A percentile compares a stretch with the other conserved stretches of the same genome.
phyloP scores from a whole-genome alignment of 2,797 vertebrate species.

The Hozukius guyotensis region DNA sequence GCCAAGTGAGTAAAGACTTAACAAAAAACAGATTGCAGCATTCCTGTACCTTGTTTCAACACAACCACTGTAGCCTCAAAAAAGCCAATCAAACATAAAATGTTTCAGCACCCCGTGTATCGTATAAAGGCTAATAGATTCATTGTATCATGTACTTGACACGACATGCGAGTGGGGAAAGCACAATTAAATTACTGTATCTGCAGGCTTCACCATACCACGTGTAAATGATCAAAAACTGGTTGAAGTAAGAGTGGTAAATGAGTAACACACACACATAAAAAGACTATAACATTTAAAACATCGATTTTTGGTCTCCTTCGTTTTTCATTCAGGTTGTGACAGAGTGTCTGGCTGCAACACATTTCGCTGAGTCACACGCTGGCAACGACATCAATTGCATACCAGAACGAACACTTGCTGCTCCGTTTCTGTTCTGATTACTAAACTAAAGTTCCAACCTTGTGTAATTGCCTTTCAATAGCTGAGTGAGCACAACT shows the following conservation, averaged over 20 bases:
- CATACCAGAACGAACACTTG: conserved; percentile 57
- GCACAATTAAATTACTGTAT: neutral
- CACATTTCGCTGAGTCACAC: conserved; percentile 51
- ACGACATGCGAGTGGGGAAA: neutral
- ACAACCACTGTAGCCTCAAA: neutral
- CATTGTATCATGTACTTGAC: neutral
- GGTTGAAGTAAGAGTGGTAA: neutral
- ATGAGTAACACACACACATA: neutral
- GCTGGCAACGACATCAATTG: conserved; percentile 59
- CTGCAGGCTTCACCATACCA: neutral
- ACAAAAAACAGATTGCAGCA: conserved; percentile 45
- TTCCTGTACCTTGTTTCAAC: conserved; percentile 33
- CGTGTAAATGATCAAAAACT: neutral
- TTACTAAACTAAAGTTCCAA: conserved; percentile 25
- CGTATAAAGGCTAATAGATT: neutral
- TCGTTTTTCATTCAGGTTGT: conserved; percentile 19
- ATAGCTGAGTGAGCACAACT: conserved; percentile 14
- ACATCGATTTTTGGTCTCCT: neutral
- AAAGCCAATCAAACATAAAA: conserved; percentile 5
- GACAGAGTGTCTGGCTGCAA: conserved; percentile 37
- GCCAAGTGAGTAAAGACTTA: conserved; percentile 14
- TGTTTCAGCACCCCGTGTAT: neutral
- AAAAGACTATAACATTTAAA: neutral
- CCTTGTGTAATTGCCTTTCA: conserved; percentile 34
- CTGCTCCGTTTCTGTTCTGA: conserved; percentile 41